Base-by-base conservation (phyloP, 2,888 invertebrate species). In the Minunthozetes semirufus region DNA sequence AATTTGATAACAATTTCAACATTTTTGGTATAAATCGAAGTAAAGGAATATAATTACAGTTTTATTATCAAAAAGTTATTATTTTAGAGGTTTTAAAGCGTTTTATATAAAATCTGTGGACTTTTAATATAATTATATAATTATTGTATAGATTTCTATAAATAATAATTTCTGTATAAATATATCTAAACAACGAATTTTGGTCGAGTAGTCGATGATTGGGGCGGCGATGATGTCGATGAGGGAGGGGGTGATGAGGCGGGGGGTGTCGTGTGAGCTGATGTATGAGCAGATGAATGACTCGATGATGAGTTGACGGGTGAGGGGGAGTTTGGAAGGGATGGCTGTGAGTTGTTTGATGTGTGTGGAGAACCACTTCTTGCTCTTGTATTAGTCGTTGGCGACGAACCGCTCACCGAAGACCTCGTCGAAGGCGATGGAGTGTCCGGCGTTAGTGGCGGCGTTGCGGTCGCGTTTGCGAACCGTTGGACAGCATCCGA, bases 391-490 rank as follows among this genome's bases (percentile, higher is more conserved):
- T 38, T 6, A 22, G 42, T 68, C 4, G 68, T 42, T 13, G 68
- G 42, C 22, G 68, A 68, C 22, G 68, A 70, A 19, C 38, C 66
- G 19, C 46, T 68, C 17, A 27, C n/a, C 19, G 66, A 66, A 15
- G 33, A 83, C 81, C 79, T 79, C 80, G 38, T 53, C 38, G 59
- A 72, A 76, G 25, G 79, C 80, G 42, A 13, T 1, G 68, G 73
- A 17, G 66, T 27, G 19, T 50, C 46, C n/a, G 68, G 68, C 1
- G 72, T 66, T n/a, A 46, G 27, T 0, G 73, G 76, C 25, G 70
- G 76, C n/a, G 72, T 48, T 33, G 25, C 63, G 15, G 72, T 72
- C n/a, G 72, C 72, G 29, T 72, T 38, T 19, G 75, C 76, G 27
- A 74, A 72, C 22, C 72, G 66, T 61, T 75, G 72, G 27, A 76